These are phyloP conservation scores for Penaeus monodon DNA, from an alignment of 2,888 invertebrate genomes.

Conservation along the genomic window DNA sequence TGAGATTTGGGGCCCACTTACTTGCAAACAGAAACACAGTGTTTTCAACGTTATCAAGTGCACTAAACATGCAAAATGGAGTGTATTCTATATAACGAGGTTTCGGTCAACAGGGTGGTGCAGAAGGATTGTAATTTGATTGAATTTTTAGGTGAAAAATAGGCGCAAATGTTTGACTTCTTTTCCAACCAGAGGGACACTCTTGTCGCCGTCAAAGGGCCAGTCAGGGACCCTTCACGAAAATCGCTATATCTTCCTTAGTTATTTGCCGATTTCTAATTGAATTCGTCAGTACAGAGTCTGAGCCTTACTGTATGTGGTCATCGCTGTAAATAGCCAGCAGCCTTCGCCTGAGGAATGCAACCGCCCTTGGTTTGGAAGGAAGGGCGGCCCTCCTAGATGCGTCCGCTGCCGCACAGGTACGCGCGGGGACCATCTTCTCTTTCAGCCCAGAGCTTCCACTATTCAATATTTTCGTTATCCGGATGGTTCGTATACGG, in stretches of 20 bases:
- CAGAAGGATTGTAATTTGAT: neutral
- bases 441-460: neutral
- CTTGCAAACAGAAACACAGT: neutral
- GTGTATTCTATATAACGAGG: constrained; percentile 31
- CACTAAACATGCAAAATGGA: neutral
- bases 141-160: neutral
- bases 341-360: constrained; percentile 8
- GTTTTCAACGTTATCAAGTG: neutral
- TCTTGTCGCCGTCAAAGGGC: neutral
- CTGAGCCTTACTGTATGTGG: constrained; percentile 23
- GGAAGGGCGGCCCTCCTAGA: neutral
- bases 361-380: constrained; percentile 3
- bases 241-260: too few relatives aligned
- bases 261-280: neutral
- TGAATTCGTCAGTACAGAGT: neutral
- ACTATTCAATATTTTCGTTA: constrained; percentile 16
- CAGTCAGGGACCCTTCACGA: too few relatives aligned
- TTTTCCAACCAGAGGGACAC: neutral
- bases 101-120: constrained; percentile 27
- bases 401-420: constrained; percentile 9
- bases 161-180: neutral
- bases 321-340: constrained; percentile 29
- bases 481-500: neutral
- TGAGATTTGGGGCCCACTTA: too few relatives aligned
- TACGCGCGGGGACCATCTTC: neutral